Evolutionary conservation across 2,113 vertebrate genomes (phyloP).

Genomic region (Microcebus lehilahytsara): DNA sequence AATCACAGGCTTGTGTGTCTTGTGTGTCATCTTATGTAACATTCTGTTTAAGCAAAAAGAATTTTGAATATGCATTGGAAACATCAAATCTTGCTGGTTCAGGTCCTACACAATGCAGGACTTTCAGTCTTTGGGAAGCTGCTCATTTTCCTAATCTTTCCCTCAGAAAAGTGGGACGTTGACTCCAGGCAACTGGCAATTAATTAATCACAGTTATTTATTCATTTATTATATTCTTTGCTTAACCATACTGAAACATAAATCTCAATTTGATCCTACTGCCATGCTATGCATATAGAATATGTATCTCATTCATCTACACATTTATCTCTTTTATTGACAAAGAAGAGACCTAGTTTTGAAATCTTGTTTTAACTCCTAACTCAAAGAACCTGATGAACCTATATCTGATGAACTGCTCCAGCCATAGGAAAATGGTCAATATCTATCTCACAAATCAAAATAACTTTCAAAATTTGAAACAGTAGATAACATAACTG

Average conservation of each 20-base stretch:
- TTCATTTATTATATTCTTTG: conserved; percentile 41
- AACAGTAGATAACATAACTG: not conserved
- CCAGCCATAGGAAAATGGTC: not conserved
- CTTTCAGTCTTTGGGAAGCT: conserved; percentile 47
- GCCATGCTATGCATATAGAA: not conserved
- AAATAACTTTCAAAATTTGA: not conserved
- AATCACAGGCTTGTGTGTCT: conserved; percentile 47
- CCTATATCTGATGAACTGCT: not conserved
- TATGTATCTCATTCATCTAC: not conserved
- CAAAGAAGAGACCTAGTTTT: not conserved
- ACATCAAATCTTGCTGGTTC: conserved; percentile 46
- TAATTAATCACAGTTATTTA: conserved; percentile 46
- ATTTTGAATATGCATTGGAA: conserved; percentile 68
- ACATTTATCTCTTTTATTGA: not conserved
- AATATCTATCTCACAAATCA: not conserved
- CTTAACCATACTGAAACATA: conserved; percentile 50
- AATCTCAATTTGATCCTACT: conserved; percentile 64
- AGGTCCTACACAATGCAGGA: conserved; percentile 8
- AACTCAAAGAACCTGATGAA: not conserved
- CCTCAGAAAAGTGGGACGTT: conserved; percentile 47
- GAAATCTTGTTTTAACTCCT: not conserved
- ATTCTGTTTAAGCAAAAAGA: conserved; percentile 70
- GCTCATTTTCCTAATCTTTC: conserved; percentile 5
- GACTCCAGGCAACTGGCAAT: conserved; percentile 53
- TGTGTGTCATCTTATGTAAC: conserved; percentile 25